These are phyloP conservation scores for Magallana gigas DNA, from an alignment of 1,140 invertebrate genomes.

Conservation along the genomic window DNA sequence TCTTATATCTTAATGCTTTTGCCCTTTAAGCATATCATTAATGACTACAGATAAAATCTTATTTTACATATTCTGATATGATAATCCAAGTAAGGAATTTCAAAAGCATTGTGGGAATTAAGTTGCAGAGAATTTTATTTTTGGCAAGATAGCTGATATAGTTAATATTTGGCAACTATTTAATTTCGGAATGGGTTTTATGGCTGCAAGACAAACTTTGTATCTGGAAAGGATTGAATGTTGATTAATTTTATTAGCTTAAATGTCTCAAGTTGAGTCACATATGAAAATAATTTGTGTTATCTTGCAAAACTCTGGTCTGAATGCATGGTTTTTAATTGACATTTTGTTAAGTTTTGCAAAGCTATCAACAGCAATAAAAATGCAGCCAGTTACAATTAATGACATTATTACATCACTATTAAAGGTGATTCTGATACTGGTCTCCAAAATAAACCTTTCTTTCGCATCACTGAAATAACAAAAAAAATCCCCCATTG, in stretches of 20 bases:
- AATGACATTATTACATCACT: conserved; percentile 33
- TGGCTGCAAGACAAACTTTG: not conserved
- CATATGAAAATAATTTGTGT: not conserved
- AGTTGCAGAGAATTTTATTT: too few species aligned
- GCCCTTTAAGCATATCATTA: not conserved
- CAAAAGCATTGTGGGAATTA: not conserved
- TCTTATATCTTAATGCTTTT: conserved; percentile 18
- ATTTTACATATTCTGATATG: conserved; percentile 14
- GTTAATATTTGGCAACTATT: not conserved
- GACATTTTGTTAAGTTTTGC: conserved; percentile 8
- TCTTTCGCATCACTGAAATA: not conserved
- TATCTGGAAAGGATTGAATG: not conserved
- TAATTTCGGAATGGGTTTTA: conserved; percentile 13
- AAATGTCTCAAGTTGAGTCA: conserved; percentile 5
- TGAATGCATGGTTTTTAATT: not conserved
- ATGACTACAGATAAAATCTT: not conserved
- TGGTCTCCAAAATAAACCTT: not conserved
- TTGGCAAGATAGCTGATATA: too few species aligned
- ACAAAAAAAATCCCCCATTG: conserved; percentile 8
- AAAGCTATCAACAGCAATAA: conserved; percentile 8
- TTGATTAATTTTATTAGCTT: not conserved
- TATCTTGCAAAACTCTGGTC: conserved; percentile 22
- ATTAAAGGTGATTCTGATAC: conserved; percentile 18
- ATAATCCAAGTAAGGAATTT: not conserved
- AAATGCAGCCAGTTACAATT: not conserved